These are phyloP conservation scores for Sesia apiformis DNA, from an alignment of 2,888 invertebrate genomes.

Conservation along the genomic window DNA sequence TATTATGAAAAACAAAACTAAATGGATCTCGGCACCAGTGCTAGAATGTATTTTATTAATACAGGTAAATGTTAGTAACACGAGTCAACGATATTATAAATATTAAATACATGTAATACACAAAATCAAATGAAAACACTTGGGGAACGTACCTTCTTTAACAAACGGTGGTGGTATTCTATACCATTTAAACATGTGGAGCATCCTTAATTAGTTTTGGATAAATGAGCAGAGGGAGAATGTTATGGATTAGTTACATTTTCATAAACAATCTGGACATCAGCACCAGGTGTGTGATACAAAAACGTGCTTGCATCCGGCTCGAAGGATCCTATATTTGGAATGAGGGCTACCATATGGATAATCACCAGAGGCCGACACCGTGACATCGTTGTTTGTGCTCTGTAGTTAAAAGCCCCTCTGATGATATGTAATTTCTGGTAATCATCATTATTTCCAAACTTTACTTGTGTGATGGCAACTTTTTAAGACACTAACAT, in stretches of 20 bases:
- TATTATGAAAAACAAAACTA: conserved; percentile 8
- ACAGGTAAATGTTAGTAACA: conserved; percentile 44
- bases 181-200: conserved; percentile 69
- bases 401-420: too few relatives aligned
- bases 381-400: too few relatives aligned
- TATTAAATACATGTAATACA: conserved; percentile 56
- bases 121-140: conserved; percentile 59
- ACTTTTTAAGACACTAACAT: too few relatives aligned
- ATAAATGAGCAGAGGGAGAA: conserved; percentile 71
- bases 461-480: too few relatives aligned
- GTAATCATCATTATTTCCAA: too few relatives aligned
- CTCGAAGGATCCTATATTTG: conserved; percentile 8
- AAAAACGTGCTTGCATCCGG: conserved; percentile 32
- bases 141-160: conserved; percentile 67
- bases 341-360: too few relatives aligned
- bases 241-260: conserved; percentile 74
- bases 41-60: conserved; percentile 18
- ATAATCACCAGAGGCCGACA: too few relatives aligned
- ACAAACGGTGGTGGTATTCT: conserved; percentile 69
- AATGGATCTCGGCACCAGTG: conserved; percentile 59
- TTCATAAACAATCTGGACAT: conserved; percentile 41
- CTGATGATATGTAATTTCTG: too few relatives aligned
- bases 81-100: conserved; percentile 31
- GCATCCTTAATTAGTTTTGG: conserved; percentile 73
- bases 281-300: conserved; percentile 31